A percentile compares a stretch with the other conserved stretches of the same genome.
phyloP scores from a whole-genome alignment of 2,888 invertebrate species.

The Torymus aiolomorphi region DNA sequence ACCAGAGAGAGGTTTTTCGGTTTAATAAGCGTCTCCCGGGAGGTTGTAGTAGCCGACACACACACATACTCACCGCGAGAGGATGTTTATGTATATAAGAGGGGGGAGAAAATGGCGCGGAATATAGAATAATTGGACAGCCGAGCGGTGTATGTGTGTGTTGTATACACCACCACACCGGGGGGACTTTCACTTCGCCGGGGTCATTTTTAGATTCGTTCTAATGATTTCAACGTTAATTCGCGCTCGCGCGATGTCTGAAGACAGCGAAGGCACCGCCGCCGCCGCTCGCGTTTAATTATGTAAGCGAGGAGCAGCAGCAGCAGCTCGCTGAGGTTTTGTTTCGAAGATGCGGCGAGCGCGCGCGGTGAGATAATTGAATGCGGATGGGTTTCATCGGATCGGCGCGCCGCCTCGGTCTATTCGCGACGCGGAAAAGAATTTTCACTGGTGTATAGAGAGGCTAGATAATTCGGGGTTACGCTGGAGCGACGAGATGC shows the following conservation, averaged over 20 bases:
- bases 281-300: constrained; percentile 33
- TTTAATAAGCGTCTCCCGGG: neutral
- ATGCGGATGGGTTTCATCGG: neutral
- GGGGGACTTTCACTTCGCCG: constrained; percentile 51
- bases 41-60: neutral
- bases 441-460: too few species aligned
- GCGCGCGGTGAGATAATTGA: neutral
- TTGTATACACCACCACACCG: too few species aligned
- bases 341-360: neutral
- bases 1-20: too few species aligned
- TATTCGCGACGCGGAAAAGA: too few species aligned
- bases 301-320: neutral
- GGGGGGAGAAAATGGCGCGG: constrained; percentile 60
- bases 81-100: constrained; percentile 5
- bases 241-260: constrained; percentile 16
- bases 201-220: constrained; percentile 51
- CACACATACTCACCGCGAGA: neutral
- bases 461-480: too few species aligned
- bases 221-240: constrained; percentile 53
- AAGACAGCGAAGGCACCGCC: too few species aligned
- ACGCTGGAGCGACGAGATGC: too few species aligned
- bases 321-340: neutral
- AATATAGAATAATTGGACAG: constrained; percentile 54
- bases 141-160: too few species aligned
- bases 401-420: too few species aligned